Evolutionary conservation across 1,140 invertebrate species (phyloP), one percentile per base, ranked within the genome.

Genomic region (Matsumurasca onukii): DNA sequence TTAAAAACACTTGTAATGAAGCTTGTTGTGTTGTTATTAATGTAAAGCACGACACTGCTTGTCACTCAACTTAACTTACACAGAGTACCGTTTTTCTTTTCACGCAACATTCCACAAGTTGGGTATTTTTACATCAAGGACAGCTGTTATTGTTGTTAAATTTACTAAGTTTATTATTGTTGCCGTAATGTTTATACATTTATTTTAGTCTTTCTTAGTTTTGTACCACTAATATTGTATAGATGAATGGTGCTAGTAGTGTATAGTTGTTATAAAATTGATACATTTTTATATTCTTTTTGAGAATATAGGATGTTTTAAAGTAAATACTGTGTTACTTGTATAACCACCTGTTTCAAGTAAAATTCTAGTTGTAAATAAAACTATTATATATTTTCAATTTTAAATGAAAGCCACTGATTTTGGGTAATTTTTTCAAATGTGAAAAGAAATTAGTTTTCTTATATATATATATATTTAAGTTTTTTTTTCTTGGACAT

Each of bases 231-330:
- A 13, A 27, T 25, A n/a, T n/a, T n/a, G n/a, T n/a, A 27, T 59
- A 59, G 55, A 59, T 27, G 24, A 59, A 59, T 59, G 55, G 55
- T 59, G 55, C 55, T 59, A 59, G 55, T 59, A 59, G 55, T 59
- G 25, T 29, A 59, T 59, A 59, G 55, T 59, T 27, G 55, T 59
- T 59, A 27, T 59, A 27, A 27, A 59, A 27, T 59, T 59, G 30
- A 59, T 59, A 59, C 55, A 59, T 59, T 59, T 59, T 59, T 59
- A 59, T 59, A 59, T 27, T 59, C 55, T 29, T 5, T 5, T 59
- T 27, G 25, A 59, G 55, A 59, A 59, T 59, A 59, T 59, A 59
- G 55, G 30, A 59, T 59, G 55, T 59, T 59, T 59, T 59, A 59
- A 27, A 25, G 25, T 5, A 59, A 29, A 5, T 5, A 27, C 24